phyloP scores from a whole-genome alignment of 37 sponge, comb jelly and placozoan genomes.

The Theonella swinhoei region DNA sequence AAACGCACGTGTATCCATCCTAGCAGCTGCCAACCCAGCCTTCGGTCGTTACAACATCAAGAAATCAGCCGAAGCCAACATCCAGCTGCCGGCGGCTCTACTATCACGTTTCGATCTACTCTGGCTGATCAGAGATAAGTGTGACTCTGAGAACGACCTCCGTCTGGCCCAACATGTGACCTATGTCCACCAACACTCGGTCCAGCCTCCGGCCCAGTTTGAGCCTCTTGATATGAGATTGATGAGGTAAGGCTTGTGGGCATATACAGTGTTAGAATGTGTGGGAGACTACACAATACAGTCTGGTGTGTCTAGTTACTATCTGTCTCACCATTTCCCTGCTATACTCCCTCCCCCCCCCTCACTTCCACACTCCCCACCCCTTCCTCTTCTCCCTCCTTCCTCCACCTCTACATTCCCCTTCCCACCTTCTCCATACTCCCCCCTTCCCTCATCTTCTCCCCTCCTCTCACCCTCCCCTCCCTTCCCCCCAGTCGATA shows the following conservation, averaged over 20 bases:
- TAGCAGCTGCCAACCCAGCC: constrained; percentile 99
- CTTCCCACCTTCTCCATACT: too few relatives aligned
- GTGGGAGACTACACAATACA: too few relatives aligned
- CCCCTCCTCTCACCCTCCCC: neutral
- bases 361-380: neutral
- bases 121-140: constrained; percentile 97
- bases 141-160: constrained; percentile 95
- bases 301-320: too few relatives aligned
- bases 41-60: constrained; percentile 98
- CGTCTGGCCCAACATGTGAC: constrained; percentile 97
- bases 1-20: constrained; percentile 95
- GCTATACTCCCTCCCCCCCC: neutral
- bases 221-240: constrained; percentile 82
- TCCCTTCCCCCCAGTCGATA: constrained; percentile 65
- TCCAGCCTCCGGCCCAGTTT: constrained; percentile 74
- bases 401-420: neutral
- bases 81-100: constrained; percentile 98
- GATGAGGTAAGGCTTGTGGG: constrained; percentile 81
- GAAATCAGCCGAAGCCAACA: constrained; percentile 96
- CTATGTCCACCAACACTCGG: constrained; percentile 94
- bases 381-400: neutral
- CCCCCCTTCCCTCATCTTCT: neutral
- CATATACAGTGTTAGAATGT: too few relatives aligned
- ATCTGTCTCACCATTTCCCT: neutral
- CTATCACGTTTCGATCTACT: constrained; percentile 97